Percentiles rank a stretch among this genome's conserved stretches.
These are phyloP conservation scores for Dendrolimus kikuchii DNA, from an alignment of 1,140 invertebrate genomes.

Conservation along the genomic window DNA sequence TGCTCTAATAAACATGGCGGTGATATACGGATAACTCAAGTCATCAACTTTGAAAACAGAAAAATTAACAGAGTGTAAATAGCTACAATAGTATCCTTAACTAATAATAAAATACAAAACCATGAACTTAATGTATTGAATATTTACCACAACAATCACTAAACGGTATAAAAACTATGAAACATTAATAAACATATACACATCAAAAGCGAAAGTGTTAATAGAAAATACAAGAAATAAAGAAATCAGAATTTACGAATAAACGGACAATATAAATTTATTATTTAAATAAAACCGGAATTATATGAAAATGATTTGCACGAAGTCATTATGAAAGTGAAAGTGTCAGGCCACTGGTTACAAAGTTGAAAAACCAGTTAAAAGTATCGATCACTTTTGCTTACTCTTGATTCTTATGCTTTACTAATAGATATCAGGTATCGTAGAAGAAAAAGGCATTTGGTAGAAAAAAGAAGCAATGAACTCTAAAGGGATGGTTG, in stretches of 20 bases:
- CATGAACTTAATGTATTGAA: background rate
- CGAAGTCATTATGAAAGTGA: constrained; percentile 26
- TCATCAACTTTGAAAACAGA: background rate
- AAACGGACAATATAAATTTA: background rate
- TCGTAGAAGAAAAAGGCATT: no score
- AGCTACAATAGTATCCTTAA: no score
- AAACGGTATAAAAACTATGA: no score
- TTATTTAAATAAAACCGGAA: background rate
- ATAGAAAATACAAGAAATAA: no score
- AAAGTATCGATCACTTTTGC: constrained; percentile 32
- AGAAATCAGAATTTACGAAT: background rate
- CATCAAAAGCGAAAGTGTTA: no score
- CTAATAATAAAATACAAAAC: background rate
- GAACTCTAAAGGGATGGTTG: constrained; percentile 39
- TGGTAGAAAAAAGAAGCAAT: constrained; percentile 20
- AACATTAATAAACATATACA: no score
- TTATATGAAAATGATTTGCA: no score
- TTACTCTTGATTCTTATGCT: constrained; percentile 2
- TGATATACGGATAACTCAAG: constrained; percentile 24
- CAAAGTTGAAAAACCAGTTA: constrained; percentile 32
- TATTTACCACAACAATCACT: no score
- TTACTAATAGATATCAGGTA: no score
- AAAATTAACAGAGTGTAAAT: no score
- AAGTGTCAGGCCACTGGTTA: constrained; percentile 24
- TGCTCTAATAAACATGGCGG: constrained; percentile 51